A percentile compares a stretch with the other conserved stretches of the same genome.
phyloP scores from a whole-genome alignment of 2,888 invertebrate genomes.

The Thymelicus lineola region DNA sequence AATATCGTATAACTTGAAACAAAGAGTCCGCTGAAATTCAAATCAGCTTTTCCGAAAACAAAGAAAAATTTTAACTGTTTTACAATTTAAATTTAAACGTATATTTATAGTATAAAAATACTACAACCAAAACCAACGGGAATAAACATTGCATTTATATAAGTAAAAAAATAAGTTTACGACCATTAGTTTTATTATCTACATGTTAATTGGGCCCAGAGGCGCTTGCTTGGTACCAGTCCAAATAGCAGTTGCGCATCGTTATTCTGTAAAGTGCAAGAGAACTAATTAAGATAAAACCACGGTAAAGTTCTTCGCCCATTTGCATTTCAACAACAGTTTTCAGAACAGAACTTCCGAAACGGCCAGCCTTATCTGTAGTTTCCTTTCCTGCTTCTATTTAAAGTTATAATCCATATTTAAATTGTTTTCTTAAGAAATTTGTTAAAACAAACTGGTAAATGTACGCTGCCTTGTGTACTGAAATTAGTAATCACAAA shows the following conservation, averaged over 20 bases:
- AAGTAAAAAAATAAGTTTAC: constrained; percentile 42
- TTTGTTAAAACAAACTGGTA: background rate
- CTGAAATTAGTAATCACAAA: background rate
- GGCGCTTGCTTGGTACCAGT: constrained; percentile 65
- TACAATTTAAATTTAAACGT: constrained; percentile 13
- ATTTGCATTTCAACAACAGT: constrained; percentile 38
- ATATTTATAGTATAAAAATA: constrained; percentile 17
- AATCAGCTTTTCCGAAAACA: background rate
- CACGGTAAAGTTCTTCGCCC: constrained; percentile 37
- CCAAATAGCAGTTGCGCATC: constrained; percentile 64
- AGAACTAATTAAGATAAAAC: constrained; percentile 36
- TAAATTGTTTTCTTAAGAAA: constrained; percentile 24
- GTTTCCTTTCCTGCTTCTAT: background rate
- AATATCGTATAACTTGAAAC: constrained; percentile 1
- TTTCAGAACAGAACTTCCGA: constrained; percentile 32
- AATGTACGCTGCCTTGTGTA: background rate
- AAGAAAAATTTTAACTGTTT: constrained; percentile 10
- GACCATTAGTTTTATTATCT: constrained; percentile 68
- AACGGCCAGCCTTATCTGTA: constrained; percentile 31
- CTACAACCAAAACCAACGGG: constrained; percentile 40
- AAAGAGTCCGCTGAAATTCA: background rate
- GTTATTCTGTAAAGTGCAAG: constrained; percentile 45
- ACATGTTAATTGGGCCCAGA: constrained; percentile 75
- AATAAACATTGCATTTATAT: constrained; percentile 40
- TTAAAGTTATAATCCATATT: constrained; percentile 11